Base-by-base conservation (phyloP, 2,797 vertebrate species). In the Hypotaenidia okinawae region DNA sequence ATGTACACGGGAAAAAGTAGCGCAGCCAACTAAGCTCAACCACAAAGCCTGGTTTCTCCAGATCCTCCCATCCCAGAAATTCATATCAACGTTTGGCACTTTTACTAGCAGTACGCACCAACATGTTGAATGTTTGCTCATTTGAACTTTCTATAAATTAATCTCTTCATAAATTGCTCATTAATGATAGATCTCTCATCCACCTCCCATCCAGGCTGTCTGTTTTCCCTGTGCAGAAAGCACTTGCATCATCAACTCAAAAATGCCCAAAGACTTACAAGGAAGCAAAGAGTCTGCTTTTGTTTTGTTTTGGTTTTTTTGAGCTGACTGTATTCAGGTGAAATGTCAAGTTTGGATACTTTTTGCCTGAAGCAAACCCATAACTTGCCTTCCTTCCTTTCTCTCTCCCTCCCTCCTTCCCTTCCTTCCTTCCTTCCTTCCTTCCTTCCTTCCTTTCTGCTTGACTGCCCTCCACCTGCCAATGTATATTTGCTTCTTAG, bases 1-100 rank as follows among this genome's bases (percentile, higher is more conserved):
- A 91, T 22, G 57, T 64, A 77, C 32, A 39, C 80, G 87, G 80
- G 70, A 90, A 95, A 88, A 93, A 82, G 87, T 27, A 90, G 32
- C 3, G 2, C 1, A 5, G 84, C 33, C 91, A 94, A 24, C 70
- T 63, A 66, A 93, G 49, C 68, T 83, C 37, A 70, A 33, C 51
- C 73, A 64, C 70, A 75, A 75, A 75, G 18, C 58, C 37, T 82
- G 17, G 21, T 78, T 95, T 96, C 64, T 68, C 64, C 67, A 85
- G 41, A 76, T 83, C 61, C 64, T 85, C 35, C 45, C 62, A 32
- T 87, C 70, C 68, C 35, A 93, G 74, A 90, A 93, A 58, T 45
- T n/a, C 66, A 22, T 61, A 55, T 24, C 84, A 94, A 72, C 55
- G 87, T 62, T 70, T 84, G 64, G 90, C 82, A 83, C 91, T 96